Percentiles rank a stretch among this genome's conserved stretches.
These are phyloP conservation scores for Entomyzon cyanotis DNA, from an alignment of 2,113 vertebrate species.

Conservation along the genomic window DNA sequence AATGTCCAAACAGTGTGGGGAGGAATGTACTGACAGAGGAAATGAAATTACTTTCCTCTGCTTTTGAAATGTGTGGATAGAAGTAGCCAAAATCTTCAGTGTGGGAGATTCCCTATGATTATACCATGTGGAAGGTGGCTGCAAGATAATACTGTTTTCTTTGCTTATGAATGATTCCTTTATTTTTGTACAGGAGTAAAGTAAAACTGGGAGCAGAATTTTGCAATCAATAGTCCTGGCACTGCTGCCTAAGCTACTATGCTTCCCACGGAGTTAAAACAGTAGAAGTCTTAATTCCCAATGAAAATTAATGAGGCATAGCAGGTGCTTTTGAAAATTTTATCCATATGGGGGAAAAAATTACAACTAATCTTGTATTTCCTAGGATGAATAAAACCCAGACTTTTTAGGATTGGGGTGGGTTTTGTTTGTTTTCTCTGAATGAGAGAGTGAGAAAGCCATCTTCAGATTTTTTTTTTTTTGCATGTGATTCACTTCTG, in stretches of 20 bases:
- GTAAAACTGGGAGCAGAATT: neutral
- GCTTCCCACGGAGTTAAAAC: neutral
- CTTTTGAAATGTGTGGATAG: neutral
- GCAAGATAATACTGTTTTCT: neutral
- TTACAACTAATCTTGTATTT: neutral
- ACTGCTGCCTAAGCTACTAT: neutral
- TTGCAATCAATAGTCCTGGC: neutral
- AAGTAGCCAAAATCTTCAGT: neutral
- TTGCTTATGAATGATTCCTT: neutral
- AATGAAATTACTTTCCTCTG: neutral
- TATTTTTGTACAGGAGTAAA: neutral
- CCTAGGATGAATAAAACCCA: neutral
- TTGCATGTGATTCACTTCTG: neutral
- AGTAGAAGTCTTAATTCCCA: neutral
- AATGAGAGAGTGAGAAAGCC: neutral
- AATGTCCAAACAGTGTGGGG: neutral
- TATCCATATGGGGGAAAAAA: neutral
- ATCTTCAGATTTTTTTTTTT: neutral
- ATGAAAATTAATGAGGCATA: neutral
- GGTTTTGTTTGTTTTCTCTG: neutral
- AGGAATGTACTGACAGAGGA: constrained; percentile 18
- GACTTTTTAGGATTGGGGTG: neutral
- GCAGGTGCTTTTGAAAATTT: neutral
- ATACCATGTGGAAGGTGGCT: neutral
- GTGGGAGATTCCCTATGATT: neutral